phyloP scores from a whole-genome alignment of 2,113 vertebrate species.

The Lontra canadensis region DNA sequence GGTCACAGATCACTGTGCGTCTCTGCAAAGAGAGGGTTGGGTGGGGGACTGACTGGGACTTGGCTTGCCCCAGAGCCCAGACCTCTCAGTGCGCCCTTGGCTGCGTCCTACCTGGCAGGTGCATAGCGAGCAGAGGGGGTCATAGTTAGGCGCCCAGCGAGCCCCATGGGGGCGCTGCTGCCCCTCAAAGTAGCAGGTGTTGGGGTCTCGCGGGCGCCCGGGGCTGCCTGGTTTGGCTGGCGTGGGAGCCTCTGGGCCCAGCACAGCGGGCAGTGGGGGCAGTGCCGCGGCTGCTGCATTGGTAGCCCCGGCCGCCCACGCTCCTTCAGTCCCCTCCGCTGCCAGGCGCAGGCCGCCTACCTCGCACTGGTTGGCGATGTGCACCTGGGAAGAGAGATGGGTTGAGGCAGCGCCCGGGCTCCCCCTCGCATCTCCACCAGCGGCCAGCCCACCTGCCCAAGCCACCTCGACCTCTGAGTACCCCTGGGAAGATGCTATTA shows the following conservation, averaged over 20 bases:
- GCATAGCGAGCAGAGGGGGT: slow-evolving; percentile 94
- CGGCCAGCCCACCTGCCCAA: background rate
- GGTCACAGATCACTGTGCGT: slow-evolving; percentile 96
- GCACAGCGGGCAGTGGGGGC: background rate
- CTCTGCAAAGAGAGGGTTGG: slow-evolving; percentile 84
- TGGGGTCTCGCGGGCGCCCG: slow-evolving; percentile 86
- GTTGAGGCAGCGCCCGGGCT: rapidly evolving
- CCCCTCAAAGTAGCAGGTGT: slow-evolving; percentile 96
- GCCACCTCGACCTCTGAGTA: background rate
- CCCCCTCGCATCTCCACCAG: rapidly evolving
- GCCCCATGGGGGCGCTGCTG: slow-evolving; percentile 91
- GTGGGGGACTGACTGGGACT: background rate
- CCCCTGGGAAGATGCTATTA: background rate
- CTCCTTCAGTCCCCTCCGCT: slow-evolving; percentile 71
- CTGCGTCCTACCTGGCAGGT: slow-evolving; percentile 90
- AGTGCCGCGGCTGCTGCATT: background rate
- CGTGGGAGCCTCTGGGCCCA: slow-evolving; percentile 74
- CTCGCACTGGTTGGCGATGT: slow-evolving; percentile 91
- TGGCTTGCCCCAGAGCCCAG: background rate
- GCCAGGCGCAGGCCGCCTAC: slow-evolving; percentile 80
- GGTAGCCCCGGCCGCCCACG: background rate
- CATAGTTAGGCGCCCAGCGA: slow-evolving; percentile 94
- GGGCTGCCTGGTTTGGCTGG: slow-evolving; percentile 66
- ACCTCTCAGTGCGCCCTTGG: rapidly evolving
- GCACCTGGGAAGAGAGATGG: slow-evolving; percentile 85